Base-by-base conservation (phyloP, 2,888 invertebrate genomes). In the Orthonevra nobilis region DNA sequence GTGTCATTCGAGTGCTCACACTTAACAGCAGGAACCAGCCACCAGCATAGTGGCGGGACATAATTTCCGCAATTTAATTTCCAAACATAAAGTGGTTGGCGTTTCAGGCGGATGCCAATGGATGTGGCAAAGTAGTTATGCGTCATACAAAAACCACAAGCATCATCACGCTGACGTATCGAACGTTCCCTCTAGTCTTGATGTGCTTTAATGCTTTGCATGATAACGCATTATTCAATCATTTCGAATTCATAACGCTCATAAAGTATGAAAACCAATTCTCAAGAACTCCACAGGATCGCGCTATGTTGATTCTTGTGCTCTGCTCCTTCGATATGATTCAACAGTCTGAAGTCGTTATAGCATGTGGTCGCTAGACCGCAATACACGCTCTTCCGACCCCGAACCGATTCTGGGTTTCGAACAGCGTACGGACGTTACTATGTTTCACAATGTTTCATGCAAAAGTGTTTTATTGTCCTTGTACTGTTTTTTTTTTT, bases 231-330 rank as follows among this genome's bases (percentile, higher is more conserved):
- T 50, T 58, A 58, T 69, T 69, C 58, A 69, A 69, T 69, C 68
- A 50, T 58, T 69, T 50, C 23, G 32, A 58, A 69, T 69, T 69
- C 68, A 69, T 69, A 69, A 69, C 34, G 48, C n/a, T n/a, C 68
- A 58, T 69, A 58, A 69, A 69, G 32, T 34, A 40, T 40, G 34
- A 68, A 48, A 58, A 58, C 38, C 38, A 68, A 58, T 68, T 34
- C 68, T 60, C 68, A 40, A 40, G 58, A 69, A 20, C 46, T 44
- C n/a, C 44, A 17, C 44, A 26, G 14, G 32, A 14, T 10, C 9
- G 5, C 23, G 38, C 7, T 10, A 2, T 2, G 23, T 46, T 15
- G 17, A 14, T 17, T 10, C 23, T 2, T 2, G 28, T 32, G 30
- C 9, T 30, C 10, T 19, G 4, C 32, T 10, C 23, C 15, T 19